Base-by-base conservation (phyloP, 2,113 vertebrate species). In the Neoarius graeffei region DNA sequence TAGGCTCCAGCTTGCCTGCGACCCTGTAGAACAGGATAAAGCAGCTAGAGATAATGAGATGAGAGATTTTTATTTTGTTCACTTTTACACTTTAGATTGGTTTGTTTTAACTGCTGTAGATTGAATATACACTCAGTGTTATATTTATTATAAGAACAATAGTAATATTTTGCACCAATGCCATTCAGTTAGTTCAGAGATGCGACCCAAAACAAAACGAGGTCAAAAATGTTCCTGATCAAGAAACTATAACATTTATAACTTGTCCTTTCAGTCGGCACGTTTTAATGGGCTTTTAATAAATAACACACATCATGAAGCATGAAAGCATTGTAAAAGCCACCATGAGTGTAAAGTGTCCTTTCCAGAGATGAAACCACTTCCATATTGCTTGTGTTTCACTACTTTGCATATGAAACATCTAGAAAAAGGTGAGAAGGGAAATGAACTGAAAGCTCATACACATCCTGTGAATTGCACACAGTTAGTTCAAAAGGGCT, bases 391-490 rank as follows among this genome's bases (percentile, higher is more conserved):
- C 1, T 74, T 13, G 3, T 42, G 35, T 50, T 76, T 76, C 52
- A 80, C 25, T 17, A 27, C 27, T 27, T 80, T 9, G 56, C 25
- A 56, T 15, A 56, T 8, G 25, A 80, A 79, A n/a, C 25, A 1
- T 79, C 1, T 13, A 42, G 9, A 35, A 30, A 6, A 60, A 60
- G 4, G 62, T 14, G 1, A 9, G 13, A 81, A 30, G 7, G 54
- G 25, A 56, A 81, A 81, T 13, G 27, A 6, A 4, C 54, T 30
- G 5, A 35, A 59, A 60, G 56, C 19, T 42, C 27, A 30, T 23
- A 59, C 20, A 81, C 79, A 81, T 59, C 54, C 80, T 81, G 80
- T 60, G 23, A 60, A 59, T 30, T 23, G 57, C 19, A 82, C 25
- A 59, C 17, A 62, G 19, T 60, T 60, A 0, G 27, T 10, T 42